Percentiles rank a stretch among this genome's conserved stretches.
phyloP scores from a whole-genome alignment of 2,113 vertebrate species.

The Limnothrissa miodon region DNA sequence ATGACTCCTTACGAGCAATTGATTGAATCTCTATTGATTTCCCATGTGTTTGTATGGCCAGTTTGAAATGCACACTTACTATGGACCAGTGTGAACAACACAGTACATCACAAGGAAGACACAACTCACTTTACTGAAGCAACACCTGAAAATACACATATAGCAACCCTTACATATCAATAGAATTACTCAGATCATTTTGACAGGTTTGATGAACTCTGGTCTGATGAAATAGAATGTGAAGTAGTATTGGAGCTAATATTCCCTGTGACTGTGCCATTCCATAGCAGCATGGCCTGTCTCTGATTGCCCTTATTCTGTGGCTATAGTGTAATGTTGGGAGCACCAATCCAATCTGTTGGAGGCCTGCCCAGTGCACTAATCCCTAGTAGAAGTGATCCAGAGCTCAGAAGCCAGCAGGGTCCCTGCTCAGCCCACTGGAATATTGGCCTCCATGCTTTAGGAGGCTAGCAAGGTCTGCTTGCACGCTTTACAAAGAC shows the following conservation, averaged over 20 bases:
- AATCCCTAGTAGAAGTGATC: conserved; percentile 49
- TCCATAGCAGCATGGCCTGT: neutral
- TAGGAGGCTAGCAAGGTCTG: conserved; percentile 25
- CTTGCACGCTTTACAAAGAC: conserved; percentile 24
- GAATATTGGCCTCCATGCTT: conserved; percentile 23
- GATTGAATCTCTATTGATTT: neutral
- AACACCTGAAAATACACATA: neutral
- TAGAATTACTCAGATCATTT: no score
- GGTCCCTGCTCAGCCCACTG: conserved; percentile 35
- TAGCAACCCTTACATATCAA: neutral
- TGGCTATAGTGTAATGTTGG: neutral
- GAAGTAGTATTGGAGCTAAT: neutral
- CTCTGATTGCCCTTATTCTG: neutral
- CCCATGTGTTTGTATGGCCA: neutral
- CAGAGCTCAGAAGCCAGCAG: conserved; percentile 37
- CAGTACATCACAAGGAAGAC: neutral
- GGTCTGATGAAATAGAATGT: neutral
- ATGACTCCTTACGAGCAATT: neutral
- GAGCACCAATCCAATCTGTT: conserved; percentile 44
- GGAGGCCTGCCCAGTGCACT: neutral
- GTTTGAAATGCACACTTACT: conserved; percentile 5
- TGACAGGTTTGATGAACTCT: neutral
- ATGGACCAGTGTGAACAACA: neutral
- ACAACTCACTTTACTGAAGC: neutral
- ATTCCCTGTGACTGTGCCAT: neutral